Conservation (phyloP, 2,797 vertebrate genomes). For the Syngnathus acus region DNA sequence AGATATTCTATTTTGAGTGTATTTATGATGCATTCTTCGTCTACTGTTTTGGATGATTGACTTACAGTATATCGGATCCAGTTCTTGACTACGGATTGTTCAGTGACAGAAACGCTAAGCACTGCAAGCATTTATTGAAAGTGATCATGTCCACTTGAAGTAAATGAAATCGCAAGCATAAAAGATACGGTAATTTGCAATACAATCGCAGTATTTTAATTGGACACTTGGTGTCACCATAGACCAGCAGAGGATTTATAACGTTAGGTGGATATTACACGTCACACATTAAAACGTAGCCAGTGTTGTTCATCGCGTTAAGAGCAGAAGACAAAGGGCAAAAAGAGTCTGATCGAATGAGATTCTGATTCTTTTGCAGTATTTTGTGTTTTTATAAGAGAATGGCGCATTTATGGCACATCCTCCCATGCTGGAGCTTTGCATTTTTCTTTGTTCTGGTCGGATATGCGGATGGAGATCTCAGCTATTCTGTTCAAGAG, state of each 20-base stretch:
- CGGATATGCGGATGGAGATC: constrained; percentile 38
- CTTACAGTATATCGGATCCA: too few species aligned
- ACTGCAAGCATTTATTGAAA: too few species aligned
- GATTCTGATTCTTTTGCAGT: background rate
- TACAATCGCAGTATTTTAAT: background rate
- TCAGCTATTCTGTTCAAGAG: constrained; percentile 55
- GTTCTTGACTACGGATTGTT: too few species aligned
- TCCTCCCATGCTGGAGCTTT: background rate
- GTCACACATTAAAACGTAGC: too few species aligned
- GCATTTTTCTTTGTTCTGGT: constrained; percentile 9
- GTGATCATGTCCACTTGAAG: too few species aligned
- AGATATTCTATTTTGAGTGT: too few species aligned
- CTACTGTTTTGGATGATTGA: too few species aligned
- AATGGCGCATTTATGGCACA: background rate
- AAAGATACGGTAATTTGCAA: background rate
- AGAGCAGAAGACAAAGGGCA: background rate
- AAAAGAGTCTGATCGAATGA: background rate
- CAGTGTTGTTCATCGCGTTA: background rate
- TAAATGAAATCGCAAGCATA: background rate
- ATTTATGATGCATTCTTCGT: too few species aligned
- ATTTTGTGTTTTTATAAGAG: background rate
- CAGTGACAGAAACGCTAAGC: too few species aligned
- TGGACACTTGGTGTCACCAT: constrained; percentile 45
- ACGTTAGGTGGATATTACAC: too few species aligned
- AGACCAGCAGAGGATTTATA: constrained; percentile 22